phyloP scores from a whole-genome alignment of 2,113 vertebrate species.

The Pelusios castaneus region DNA sequence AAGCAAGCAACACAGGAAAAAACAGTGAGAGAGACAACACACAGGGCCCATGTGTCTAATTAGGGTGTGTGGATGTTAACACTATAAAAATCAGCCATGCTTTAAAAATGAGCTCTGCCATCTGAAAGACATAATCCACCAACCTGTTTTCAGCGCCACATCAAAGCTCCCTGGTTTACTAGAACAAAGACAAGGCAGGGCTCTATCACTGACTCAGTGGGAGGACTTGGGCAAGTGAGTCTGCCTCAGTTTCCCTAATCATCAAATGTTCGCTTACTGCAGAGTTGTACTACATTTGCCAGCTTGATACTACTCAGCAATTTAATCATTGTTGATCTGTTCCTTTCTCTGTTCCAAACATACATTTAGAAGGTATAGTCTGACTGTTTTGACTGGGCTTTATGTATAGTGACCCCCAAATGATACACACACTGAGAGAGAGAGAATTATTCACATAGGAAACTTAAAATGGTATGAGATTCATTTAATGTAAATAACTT shows the following conservation, averaged over 20 bases:
- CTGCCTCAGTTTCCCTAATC: background rate
- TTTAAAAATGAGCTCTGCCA: slow-evolving; percentile 7
- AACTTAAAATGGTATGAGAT: background rate
- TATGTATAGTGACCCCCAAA: too few relatives aligned
- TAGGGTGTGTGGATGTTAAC: slow-evolving; percentile 7
- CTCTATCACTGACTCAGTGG: background rate
- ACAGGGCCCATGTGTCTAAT: background rate
- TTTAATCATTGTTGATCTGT: background rate
- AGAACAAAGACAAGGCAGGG: too few relatives aligned
- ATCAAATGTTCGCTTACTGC: background rate
- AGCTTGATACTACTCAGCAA: background rate
- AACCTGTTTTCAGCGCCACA: background rate
- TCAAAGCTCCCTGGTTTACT: background rate
- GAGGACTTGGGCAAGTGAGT: slow-evolving; percentile 7
- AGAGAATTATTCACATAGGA: background rate
- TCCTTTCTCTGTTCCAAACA: background rate
- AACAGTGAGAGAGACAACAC: background rate
- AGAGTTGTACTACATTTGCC: background rate
- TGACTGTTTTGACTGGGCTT: background rate
- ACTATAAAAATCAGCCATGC: background rate
- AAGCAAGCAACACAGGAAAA: background rate
- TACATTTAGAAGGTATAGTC: too few relatives aligned
- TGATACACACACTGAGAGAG: too few relatives aligned
- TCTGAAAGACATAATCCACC: slow-evolving; percentile 21
- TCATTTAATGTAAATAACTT: background rate